Conservation (phyloP, 2,113 vertebrate genomes). For the Elephantulus edwardii region DNA sequence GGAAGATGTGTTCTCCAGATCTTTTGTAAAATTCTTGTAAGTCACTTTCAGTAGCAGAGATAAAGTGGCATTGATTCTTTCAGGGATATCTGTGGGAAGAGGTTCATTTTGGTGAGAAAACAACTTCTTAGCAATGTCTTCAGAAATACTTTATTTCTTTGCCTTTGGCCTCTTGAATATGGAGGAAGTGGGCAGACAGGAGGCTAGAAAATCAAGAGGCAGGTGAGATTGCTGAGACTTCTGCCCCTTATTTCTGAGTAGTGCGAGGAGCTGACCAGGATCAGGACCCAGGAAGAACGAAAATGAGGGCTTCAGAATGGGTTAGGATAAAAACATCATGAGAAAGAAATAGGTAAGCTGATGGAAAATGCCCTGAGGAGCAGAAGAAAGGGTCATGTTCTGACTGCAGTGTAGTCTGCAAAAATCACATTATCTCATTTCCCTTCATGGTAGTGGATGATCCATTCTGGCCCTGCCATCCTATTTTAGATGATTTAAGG, state of each 20-base stretch:
- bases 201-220: not conserved
- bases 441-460: not conserved
- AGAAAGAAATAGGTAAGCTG: not conserved
- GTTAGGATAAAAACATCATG: not conserved
- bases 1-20: slow-evolving; percentile 1
- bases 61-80: slow-evolving; percentile 4
- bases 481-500: not conserved
- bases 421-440: not conserved
- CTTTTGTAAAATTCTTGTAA: slow-evolving; percentile 10
- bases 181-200: not conserved
- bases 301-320: not conserved
- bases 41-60: slow-evolving; percentile 14
- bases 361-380: not conserved
- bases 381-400: not conserved
- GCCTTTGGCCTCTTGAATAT: not conserved
- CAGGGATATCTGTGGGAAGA: slow-evolving; percentile 24
- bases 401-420: no score
- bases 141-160: not conserved
- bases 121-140: not conserved
- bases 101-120: not conserved
- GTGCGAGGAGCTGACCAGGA: not conserved
- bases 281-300: not conserved
- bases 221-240: not conserved
- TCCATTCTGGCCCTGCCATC: not conserved
- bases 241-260: not conserved